Base-by-base conservation (phyloP, 2,888 invertebrate genomes). In the Euspilapteryx auroguttella region DNA sequence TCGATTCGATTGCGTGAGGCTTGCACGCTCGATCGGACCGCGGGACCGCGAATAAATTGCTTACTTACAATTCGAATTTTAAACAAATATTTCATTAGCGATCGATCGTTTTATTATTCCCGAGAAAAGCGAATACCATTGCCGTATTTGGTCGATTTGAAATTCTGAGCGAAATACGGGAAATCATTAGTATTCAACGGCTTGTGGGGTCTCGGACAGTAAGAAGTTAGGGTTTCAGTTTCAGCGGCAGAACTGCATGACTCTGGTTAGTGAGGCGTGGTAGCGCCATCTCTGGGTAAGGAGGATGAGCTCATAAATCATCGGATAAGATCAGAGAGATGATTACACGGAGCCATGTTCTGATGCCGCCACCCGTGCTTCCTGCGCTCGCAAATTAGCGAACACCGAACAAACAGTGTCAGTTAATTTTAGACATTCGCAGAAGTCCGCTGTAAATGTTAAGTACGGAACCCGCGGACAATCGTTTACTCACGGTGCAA, bases 291-390 rank as follows among this genome's bases (percentile, higher is more conserved):
- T 73, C 57, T 59, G 49, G 66, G 57, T 42, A 69, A 69, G 69
- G 66, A 8, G 5, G 17, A 6, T 17, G 66, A 55, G 54, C 57
- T 63, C 71, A 73, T 75, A 75, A 75, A 75, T 75, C 73, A 62
- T 55, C 28, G 47, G 75, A 75, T 75, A 75, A 75, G 64, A 73
- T 75, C 75, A 66, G 61, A 69, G 55, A 55, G 45, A 56, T 69
- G 71, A 75, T 75, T 75, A 75, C 62, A 73, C 73, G 73, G 58
- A 61, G 47, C 52, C 59, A 59, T 55, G 58, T 57, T 47, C 61
- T 54, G 61, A 63, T 53, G 62, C 68, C 57, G 56, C 66, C 66
- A 71, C 61, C 71, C 73, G 64, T 71, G 52, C 62, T 73, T 75
- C 73, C 73, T 71, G 73, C 58, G 49, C 11, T 7, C 50, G 42